These are phyloP conservation scores for Lymantria dispar DNA, from an alignment of 2,888 invertebrate species.

Conservation along the genomic window DNA sequence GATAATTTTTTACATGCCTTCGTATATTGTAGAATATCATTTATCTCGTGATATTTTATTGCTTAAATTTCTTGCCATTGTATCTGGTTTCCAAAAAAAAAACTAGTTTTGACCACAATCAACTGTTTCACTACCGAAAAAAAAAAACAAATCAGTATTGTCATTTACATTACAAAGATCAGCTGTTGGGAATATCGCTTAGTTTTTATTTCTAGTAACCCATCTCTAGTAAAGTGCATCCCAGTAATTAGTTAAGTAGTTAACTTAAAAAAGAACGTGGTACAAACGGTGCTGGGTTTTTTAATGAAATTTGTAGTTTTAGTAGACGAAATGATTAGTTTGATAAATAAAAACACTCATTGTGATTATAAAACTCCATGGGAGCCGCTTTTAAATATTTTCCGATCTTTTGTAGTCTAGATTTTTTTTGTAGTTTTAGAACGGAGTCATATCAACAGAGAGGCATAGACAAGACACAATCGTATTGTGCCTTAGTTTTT, in stretches of 20 bases:
- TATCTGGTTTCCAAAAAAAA: no score
- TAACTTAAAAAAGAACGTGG: conserved; percentile 46
- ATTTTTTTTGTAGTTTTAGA: conserved; percentile 48
- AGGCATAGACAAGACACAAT: conserved; percentile 57
- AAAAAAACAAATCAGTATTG: conserved; percentile 50
- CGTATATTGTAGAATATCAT: no score
- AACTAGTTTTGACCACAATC: conserved; percentile 3
- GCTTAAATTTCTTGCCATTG: no score
- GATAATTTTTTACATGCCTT: no score
- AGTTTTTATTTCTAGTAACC: conserved; percentile 43
- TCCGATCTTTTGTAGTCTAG: conserved; percentile 53
- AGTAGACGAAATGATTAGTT: conserved; percentile 50
- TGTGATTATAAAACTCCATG: conserved; percentile 37
- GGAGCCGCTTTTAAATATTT: conserved; percentile 52
- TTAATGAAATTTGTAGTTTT: conserved; percentile 39
- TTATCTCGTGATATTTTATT: no score
- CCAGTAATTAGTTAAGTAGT: conserved; percentile 73
- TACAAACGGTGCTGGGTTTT: conserved; percentile 71
- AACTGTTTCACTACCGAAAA: conserved; percentile 14
- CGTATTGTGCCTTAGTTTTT: conserved; percentile 72
- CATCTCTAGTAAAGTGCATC: conserved; percentile 73
- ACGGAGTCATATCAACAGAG: conserved; percentile 66
- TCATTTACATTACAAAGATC: conserved; percentile 53
- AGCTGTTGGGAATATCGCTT: conserved; percentile 52
- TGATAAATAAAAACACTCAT: conserved; percentile 21